Evolutionary conservation across 1,140 invertebrate species (phyloP).

Genomic region (Phymastichus coffea): DNA sequence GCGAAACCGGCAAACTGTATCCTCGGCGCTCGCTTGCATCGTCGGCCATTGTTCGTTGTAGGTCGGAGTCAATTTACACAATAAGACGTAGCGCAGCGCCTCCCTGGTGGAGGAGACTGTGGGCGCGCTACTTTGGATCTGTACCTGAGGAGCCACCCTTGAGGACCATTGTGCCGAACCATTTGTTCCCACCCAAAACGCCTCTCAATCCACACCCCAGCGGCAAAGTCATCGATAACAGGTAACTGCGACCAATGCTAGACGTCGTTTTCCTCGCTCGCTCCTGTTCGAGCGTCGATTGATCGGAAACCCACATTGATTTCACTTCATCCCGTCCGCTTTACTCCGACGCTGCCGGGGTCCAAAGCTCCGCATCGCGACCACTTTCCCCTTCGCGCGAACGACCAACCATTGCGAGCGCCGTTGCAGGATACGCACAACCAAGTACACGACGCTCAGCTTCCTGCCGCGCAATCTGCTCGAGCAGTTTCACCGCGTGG

Average conservation of each 20-base stretch:
- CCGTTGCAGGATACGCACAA: conserved; percentile 76
- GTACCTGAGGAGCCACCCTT: conserved; percentile 68
- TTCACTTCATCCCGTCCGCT: not conserved
- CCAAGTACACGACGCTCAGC: conserved; percentile 92
- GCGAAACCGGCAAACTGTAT: no score
- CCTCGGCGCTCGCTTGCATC: no score
- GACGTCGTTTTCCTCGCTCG: not conserved
- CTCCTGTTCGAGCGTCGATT: not conserved
- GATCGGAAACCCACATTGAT: no score
- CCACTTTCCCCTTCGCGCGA: no score
- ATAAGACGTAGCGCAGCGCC: conserved; percentile 70
- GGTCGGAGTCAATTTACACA: conserved; percentile 87
- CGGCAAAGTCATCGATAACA: conserved; percentile 73
- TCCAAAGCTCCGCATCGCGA: no score
- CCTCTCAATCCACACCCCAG: conserved; percentile 78
- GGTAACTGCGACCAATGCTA: no score
- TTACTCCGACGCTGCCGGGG: no score
- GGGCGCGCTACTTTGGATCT: conserved; percentile 60
- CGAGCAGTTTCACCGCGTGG: conserved; percentile 96
- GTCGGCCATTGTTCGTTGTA: conserved; percentile 27
- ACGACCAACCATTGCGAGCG: no score
- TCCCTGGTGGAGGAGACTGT: conserved; percentile 67
- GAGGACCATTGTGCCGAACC: conserved; percentile 78
- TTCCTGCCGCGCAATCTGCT: conserved; percentile 96
- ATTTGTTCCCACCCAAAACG: conserved; percentile 75